Percentiles rank a stretch among this genome's conserved stretches.
phyloP scores from a whole-genome alignment of 1,140 invertebrate species.

The Hycleus phaleratus region DNA sequence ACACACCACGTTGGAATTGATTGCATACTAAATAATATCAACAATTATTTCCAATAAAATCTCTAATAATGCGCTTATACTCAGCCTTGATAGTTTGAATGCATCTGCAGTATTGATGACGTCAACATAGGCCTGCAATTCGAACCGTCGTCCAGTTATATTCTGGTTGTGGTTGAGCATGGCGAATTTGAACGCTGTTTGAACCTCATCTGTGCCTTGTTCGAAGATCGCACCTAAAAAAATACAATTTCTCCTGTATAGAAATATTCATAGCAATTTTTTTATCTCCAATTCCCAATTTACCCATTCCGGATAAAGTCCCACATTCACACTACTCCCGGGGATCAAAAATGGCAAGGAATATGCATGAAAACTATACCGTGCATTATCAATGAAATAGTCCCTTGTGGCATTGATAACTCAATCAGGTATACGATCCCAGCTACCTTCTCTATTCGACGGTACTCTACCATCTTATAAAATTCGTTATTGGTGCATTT shows the following conservation, averaged over 20 bases:
- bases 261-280: no score
- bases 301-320: no score
- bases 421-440: no score
- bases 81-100: conserved; percentile 79
- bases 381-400: no score
- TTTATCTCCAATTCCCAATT: background rate
- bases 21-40: conserved; percentile 71
- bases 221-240: conserved; percentile 80
- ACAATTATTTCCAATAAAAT: background rate
- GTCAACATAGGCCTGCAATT: conserved; percentile 79
- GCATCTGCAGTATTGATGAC: conserved; percentile 89
- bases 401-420: no score
- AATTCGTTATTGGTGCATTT: no score
- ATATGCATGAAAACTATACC: no score
- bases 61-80: conserved; percentile 43
- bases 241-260: conserved; percentile 11
- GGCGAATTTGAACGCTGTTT: conserved; percentile 80
- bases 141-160: conserved; percentile 61
- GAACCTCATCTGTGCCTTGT: conserved; percentile 80
- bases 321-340: no score
- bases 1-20: conserved; percentile 83
- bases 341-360: no score
- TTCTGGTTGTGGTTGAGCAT: conserved; percentile 75
- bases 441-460: no score
- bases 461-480: no score